Evolutionary conservation across 2,888 invertebrate genomes (phyloP), one percentile per base, ranked within the genome.

Genomic region (Pelosia muscerda): DNA sequence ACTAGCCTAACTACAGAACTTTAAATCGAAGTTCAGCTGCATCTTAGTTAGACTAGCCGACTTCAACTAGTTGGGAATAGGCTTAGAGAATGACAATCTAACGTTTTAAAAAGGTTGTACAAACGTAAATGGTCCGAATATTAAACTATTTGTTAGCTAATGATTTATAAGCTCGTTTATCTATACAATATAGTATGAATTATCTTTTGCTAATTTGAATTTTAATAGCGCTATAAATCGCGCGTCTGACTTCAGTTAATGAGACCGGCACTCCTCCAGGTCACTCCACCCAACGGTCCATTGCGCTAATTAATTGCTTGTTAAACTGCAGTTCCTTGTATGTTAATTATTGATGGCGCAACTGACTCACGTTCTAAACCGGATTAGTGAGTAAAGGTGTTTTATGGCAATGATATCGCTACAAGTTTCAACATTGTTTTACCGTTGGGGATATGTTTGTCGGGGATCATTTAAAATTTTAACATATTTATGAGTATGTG

Each of bases 191-290:
- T 80, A 79, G 78, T 75, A 81, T 83, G 77, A 77, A 82, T 83
- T 81, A 81, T 84, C 88, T 90, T 90, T 88, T 86, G 84, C 89
- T 88, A 85, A 88, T 90, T 88, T 87, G 83, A 88, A 90, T 89
- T 85, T 85, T 88, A 87, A 89, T 87, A 83, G 84, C 78, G 65
- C 70, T 73, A 86, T 88, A 86, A 88, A 87, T 88, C 79, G 81
- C 71, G 65, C 60, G 80, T 64, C 76, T 76, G 84, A 78, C 83
- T 77, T 76, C 77, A 77, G 79, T 81, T 84, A 86, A 84, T 85
- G 82, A 84, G 86, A 81, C 76, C 81, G 82, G 74, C 81, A 76
- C 83, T 84, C 86, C 84, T 81, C 71, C 76, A 77, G 86, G 87
- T 86, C 86, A 86, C 77, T 86, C 81, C 82, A 82, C 85, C 81